Conservation (phyloP, 2,888 invertebrate species). For the Agrochola circellaris region DNA sequence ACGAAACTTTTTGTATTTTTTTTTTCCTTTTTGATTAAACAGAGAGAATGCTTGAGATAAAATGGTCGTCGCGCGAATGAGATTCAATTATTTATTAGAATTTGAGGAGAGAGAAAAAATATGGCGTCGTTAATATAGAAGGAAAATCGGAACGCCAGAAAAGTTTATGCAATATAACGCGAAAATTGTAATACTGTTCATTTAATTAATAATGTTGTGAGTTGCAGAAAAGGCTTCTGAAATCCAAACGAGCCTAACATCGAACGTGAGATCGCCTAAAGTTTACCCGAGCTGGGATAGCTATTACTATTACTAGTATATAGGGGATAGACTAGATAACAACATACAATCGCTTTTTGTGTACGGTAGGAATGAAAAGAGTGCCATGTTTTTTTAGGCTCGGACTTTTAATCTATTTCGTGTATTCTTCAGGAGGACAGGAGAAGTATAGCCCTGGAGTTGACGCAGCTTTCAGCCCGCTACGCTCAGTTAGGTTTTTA, state of each 20-base stretch:
- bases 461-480: background rate
- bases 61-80: conserved; percentile 42
- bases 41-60: conserved; percentile 39
- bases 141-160: conserved; percentile 9
- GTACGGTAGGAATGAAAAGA: background rate
- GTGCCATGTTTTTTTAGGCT: background rate
- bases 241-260: too few species aligned
- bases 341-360: conserved; percentile 1
- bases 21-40: conserved; percentile 45
- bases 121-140: conserved; percentile 15
- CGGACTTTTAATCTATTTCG: conserved; percentile 14
- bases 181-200: conserved; percentile 5
- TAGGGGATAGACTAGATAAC: background rate
- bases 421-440: background rate
- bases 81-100: conserved; percentile 50
- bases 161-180: background rate
- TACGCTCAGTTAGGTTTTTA: background rate
- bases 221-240: background rate
- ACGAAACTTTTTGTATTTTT: conserved; percentile 30
- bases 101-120: conserved; percentile 15
- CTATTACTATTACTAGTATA: too few species aligned
- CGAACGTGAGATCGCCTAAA: background rate
- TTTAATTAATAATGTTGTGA: background rate
- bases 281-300: too few species aligned
- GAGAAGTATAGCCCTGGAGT: background rate